These are phyloP conservation scores for Drosophila ustulata DNA, from an alignment of 2,888 invertebrate genomes.

Conservation along the genomic window DNA sequence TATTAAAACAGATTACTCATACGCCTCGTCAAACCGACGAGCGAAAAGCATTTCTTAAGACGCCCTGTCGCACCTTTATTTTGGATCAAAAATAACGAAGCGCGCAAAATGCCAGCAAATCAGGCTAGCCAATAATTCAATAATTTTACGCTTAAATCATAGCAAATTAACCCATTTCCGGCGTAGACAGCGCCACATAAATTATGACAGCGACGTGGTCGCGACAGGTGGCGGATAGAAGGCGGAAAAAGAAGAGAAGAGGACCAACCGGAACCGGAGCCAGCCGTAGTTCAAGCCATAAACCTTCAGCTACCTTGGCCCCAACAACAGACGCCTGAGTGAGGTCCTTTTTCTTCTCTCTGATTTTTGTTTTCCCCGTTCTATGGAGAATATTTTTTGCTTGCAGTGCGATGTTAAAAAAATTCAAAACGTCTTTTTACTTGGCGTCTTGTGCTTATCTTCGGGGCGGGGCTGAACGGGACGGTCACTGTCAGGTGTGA, in stretches of 20 bases:
- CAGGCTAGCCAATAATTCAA: constrained; percentile 78
- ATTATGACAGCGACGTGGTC: constrained; percentile 68
- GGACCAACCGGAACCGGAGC: constrained; percentile 27
- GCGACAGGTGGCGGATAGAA: constrained; percentile 18
- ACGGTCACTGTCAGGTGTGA: constrained; percentile 67
- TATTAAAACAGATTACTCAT: constrained; percentile 49
- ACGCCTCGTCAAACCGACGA: constrained; percentile 18
- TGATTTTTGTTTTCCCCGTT: constrained; percentile 14
- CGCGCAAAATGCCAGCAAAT: constrained; percentile 59
- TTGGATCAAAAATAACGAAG: constrained; percentile 46
- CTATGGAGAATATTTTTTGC: constrained; percentile 25
- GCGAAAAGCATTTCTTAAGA: background rate
- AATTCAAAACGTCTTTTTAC: constrained; percentile 65
- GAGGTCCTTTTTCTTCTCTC: background rate
- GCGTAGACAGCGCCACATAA: constrained; percentile 81
- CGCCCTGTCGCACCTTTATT: constrained; percentile 57
- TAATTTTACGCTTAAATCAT: constrained; percentile 82
- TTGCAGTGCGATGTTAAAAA: constrained; percentile 34
- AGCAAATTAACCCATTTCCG: constrained; percentile 82
- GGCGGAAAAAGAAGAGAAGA: constrained; percentile 23
- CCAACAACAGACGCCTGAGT: constrained; percentile 14
- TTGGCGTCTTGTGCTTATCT: constrained; percentile 73
- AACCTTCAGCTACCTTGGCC: constrained; percentile 19
- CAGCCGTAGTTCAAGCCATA: background rate
- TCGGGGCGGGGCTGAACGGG: constrained; percentile 46